Percentiles rank a stretch among this genome's conserved stretches.
These are phyloP conservation scores for Spodoptera littoralis DNA, from an alignment of 2,888 invertebrate species.

Conservation along the genomic window DNA sequence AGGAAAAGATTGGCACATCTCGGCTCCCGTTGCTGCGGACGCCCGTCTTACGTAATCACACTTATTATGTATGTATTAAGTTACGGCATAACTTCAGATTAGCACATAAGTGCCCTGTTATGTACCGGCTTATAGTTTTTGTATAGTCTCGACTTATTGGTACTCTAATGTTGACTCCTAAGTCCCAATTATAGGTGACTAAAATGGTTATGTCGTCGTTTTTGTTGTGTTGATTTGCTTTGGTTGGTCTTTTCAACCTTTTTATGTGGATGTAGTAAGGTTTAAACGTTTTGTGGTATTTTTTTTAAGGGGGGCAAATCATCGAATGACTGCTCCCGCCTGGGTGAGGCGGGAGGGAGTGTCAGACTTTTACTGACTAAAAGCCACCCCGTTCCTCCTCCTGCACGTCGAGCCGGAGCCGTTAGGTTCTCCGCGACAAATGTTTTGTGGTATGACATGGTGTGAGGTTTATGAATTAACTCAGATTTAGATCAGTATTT, in stretches of 20 bases:
- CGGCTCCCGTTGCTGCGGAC: slow-evolving; percentile 80
- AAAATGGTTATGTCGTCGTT: slow-evolving; percentile 21
- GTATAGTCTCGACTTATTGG: slow-evolving; percentile 32
- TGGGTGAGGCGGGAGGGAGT: too few species aligned
- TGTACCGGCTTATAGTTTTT: slow-evolving; percentile 57
- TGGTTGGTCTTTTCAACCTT: neutral
- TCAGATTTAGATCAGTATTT: too few species aligned
- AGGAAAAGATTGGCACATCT: slow-evolving; percentile 87
- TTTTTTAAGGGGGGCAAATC: too few species aligned
- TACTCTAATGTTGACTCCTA: slow-evolving; percentile 31
- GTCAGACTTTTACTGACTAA: too few species aligned
- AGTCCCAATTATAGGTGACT: slow-evolving; percentile 39
- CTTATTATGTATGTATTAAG: slow-evolving; percentile 85
- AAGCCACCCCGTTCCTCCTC: too few species aligned
- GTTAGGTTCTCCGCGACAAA: too few species aligned
- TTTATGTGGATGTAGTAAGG: neutral
- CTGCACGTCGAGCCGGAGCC: too few species aligned
- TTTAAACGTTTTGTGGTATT: neutral
- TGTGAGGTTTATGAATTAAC: too few species aligned
- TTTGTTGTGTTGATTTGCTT: slow-evolving; percentile 15
- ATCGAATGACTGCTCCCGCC: too few species aligned
- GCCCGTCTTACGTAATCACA: slow-evolving; percentile 81
- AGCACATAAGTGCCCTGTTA: slow-evolving; percentile 75
- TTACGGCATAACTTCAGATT: slow-evolving; percentile 69
- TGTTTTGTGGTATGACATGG: too few species aligned